Evolutionary conservation across 2,797 vertebrate genomes (phyloP).

Genomic region (Ispidina picta): DNA sequence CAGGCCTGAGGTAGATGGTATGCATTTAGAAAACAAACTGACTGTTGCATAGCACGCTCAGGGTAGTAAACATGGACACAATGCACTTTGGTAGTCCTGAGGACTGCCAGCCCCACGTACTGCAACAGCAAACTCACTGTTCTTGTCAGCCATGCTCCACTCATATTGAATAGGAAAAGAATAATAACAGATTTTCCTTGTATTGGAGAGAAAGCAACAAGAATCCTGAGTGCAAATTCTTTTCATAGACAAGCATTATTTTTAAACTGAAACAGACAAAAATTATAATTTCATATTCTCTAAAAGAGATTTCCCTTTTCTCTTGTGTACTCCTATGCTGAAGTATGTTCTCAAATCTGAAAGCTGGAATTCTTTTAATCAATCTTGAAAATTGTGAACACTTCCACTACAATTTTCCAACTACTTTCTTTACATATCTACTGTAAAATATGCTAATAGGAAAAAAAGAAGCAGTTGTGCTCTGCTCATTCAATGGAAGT

Average conservation of each 20-base stretch:
- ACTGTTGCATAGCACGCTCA: not conserved
- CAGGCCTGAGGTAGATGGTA: not conserved
- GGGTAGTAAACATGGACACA: not conserved
- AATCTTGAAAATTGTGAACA: not conserved
- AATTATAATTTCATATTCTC: not conserved
- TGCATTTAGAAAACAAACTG: not conserved
- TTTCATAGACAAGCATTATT: not conserved
- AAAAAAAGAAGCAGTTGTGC: not conserved
- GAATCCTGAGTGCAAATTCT: not conserved
- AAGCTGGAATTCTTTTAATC: not conserved
- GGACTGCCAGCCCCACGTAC: not conserved
- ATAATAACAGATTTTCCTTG: not conserved
- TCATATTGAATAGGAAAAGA: not conserved
- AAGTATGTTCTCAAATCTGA: not conserved
- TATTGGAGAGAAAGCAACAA: not conserved
- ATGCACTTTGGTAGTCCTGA: not conserved
- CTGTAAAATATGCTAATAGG: not conserved
- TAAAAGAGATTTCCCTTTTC: not conserved
- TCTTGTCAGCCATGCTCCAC: not conserved
- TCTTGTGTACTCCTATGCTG: not conserved
- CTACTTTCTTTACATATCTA: not conserved
- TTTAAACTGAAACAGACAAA: not conserved
- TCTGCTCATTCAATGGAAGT: not conserved
- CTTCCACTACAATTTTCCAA: not conserved
- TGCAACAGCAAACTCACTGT: not conserved